Evolutionary conservation across 2,113 vertebrate species (phyloP).

Genomic region (Urocitellus parryii): DNA sequence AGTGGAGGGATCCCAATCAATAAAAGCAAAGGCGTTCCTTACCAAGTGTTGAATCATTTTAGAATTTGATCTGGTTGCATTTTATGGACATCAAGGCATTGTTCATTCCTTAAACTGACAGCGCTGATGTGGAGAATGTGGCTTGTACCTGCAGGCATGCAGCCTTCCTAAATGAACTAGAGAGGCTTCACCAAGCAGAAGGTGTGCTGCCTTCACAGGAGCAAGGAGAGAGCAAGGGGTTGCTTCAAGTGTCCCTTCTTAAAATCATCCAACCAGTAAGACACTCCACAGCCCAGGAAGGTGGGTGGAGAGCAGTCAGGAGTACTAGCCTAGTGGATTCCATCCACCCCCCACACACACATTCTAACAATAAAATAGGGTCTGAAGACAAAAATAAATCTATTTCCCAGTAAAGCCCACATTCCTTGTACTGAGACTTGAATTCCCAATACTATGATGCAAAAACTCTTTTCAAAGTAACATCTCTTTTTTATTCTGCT

Average conservation of each 20-base stretch:
- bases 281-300: not conserved
- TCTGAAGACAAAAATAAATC: not conserved
- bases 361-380: not conserved
- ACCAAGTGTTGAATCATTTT: not conserved
- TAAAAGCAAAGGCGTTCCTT: not conserved
- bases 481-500: not conserved
- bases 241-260: not conserved
- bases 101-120: not conserved
- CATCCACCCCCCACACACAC: too few species aligned
- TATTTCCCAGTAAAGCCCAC: not conserved
- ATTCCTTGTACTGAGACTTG: not conserved
- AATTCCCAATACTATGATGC: not conserved
- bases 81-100: not conserved
- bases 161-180: not conserved
- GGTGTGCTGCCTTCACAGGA: not conserved
- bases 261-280: not conserved
- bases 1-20: not conserved
- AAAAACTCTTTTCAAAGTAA: not conserved
- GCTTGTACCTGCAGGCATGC: not conserved
- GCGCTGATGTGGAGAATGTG: not conserved
- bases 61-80: not conserved
- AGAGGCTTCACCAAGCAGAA: not conserved
- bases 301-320: not conserved
- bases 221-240: not conserved
- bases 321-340: not conserved